Evolutionary conservation across 2,888 invertebrate species (phyloP).

Genomic region (Eupithecia subfuscata): DNA sequence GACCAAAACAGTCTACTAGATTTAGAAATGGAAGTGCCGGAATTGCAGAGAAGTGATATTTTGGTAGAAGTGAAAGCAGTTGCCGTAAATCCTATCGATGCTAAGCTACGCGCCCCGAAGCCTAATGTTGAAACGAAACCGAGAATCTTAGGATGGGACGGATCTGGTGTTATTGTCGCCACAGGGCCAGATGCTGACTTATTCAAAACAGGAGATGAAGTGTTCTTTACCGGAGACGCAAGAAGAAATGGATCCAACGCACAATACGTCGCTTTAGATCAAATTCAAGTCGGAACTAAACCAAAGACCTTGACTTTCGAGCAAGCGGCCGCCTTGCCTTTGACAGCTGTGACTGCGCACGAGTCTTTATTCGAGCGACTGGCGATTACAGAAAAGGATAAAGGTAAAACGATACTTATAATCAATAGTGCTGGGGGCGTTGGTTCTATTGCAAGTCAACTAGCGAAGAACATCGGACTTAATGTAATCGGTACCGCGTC

Average conservation of each 20-base stretch:
- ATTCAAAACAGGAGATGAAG: slow-evolving; percentile 71
- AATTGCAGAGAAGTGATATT: slow-evolving; percentile 60
- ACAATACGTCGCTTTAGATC: slow-evolving; percentile 68
- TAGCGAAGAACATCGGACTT: slow-evolving; percentile 68
- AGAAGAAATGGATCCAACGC: slow-evolving; percentile 71
- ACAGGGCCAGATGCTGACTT: slow-evolving; percentile 60
- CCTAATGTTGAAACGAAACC: slow-evolving; percentile 60
- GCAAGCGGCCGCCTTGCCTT: slow-evolving; percentile 76
- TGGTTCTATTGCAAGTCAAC: slow-evolving; percentile 71
- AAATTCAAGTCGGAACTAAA: slow-evolving; percentile 66
- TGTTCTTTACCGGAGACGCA: slow-evolving; percentile 70
- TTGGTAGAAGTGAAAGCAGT: slow-evolving; percentile 74
- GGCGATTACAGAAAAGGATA: slow-evolving; percentile 67
- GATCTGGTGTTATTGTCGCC: slow-evolving; percentile 68
- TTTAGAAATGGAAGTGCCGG: slow-evolving; percentile 67
- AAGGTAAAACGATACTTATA: slow-evolving; percentile 67
- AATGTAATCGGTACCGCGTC: slow-evolving; percentile 76
- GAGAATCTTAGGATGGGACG: slow-evolving; percentile 74
- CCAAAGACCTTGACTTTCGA: slow-evolving; percentile 71
- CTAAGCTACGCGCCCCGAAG: slow-evolving; percentile 71
- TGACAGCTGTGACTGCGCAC: slow-evolving; percentile 69
- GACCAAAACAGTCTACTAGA: slow-evolving; percentile 69
- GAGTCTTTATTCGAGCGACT: slow-evolving; percentile 70
- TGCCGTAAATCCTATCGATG: slow-evolving; percentile 74
- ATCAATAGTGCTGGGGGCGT: slow-evolving; percentile 78